Conservation (phyloP, 1,140 invertebrate species). For the Acromyrmex charruanus region DNA sequence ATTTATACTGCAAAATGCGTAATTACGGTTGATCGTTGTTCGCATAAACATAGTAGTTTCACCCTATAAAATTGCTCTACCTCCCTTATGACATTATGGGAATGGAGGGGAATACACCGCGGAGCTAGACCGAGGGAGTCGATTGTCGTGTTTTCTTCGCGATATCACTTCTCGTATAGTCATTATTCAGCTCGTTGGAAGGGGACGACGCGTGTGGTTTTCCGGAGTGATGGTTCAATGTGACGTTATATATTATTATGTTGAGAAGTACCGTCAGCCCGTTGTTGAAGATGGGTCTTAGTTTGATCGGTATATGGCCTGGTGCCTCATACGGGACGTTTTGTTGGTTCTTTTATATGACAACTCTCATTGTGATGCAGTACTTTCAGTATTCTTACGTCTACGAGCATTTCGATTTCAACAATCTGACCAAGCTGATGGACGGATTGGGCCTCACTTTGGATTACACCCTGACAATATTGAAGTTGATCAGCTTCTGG, state of each 20-base stretch:
- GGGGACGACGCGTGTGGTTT: not conserved
- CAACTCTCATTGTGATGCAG: slow-evolving; percentile 6
- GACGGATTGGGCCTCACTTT: slow-evolving; percentile 51
- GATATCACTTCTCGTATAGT: not conserved
- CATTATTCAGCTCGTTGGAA: not conserved
- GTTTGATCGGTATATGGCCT: slow-evolving; percentile 54
- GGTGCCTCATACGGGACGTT: not conserved
- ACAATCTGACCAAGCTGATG: slow-evolving; percentile 41
- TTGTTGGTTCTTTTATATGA: slow-evolving; percentile 37
- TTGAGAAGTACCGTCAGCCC: slow-evolving; percentile 23
- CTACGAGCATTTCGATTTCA: slow-evolving; percentile 35
- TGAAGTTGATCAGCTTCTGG: slow-evolving; percentile 63
- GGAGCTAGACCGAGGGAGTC: not conserved
- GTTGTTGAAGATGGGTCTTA: slow-evolving; percentile 30
- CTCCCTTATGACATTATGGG: not conserved
- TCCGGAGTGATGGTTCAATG: slow-evolving; percentile 31
- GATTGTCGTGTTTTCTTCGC: not conserved
- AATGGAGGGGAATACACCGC: not conserved
- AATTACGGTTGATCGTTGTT: slow-evolving; percentile 43
- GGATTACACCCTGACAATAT: slow-evolving; percentile 44
- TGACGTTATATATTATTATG: slow-evolving; percentile 9
- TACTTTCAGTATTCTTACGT: slow-evolving; percentile 60
- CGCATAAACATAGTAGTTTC: not conserved
- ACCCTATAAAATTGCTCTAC: slow-evolving; percentile 9
- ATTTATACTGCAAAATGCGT: not conserved